A percentile compares a stretch with the other conserved stretches of the same genome.
These are phyloP conservation scores for crab-eating macaque (Macaca fascicularis) DNA, from an alignment of 2,113 vertebrate genomes.

Conservation along the genomic window DNA sequence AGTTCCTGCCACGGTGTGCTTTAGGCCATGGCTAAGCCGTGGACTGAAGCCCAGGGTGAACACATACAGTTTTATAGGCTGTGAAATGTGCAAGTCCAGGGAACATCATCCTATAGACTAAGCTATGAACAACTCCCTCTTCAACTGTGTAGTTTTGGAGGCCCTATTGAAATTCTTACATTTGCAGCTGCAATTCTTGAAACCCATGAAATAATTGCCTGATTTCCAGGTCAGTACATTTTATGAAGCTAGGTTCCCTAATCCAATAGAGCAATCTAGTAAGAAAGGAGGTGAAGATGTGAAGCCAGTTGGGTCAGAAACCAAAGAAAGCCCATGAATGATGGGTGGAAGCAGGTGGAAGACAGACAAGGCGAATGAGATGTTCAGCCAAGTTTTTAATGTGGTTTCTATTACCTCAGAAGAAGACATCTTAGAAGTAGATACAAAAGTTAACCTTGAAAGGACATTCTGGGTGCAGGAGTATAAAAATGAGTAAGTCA, in stretches of 20 bases:
- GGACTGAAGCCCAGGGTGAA: not conserved
- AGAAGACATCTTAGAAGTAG: not conserved
- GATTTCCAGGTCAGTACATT: not conserved
- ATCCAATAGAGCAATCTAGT: not conserved
- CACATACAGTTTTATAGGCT: not conserved
- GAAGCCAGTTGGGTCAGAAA: not conserved
- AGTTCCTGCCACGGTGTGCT: not conserved
- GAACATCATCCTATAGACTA: not conserved
- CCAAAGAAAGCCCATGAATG: not conserved
- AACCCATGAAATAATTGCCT: not conserved
- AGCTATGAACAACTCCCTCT: not conserved
- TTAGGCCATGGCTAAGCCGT: not conserved
- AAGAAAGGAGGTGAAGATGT: not conserved
- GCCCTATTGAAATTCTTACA: not conserved
- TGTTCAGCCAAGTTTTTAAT: not conserved
- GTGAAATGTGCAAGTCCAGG: not conserved
- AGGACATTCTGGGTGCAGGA: not conserved
- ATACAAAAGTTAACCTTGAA: not conserved
- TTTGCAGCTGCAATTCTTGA: not conserved
- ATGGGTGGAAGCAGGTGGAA: not conserved
- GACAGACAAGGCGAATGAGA: not conserved
- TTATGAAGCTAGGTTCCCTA: not conserved
- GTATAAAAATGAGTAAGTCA: not conserved
- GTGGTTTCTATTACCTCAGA: not conserved
- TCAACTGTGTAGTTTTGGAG: not conserved